Base-by-base conservation (phyloP, 1,140 invertebrate species). In the Drosophila cardini region DNA sequence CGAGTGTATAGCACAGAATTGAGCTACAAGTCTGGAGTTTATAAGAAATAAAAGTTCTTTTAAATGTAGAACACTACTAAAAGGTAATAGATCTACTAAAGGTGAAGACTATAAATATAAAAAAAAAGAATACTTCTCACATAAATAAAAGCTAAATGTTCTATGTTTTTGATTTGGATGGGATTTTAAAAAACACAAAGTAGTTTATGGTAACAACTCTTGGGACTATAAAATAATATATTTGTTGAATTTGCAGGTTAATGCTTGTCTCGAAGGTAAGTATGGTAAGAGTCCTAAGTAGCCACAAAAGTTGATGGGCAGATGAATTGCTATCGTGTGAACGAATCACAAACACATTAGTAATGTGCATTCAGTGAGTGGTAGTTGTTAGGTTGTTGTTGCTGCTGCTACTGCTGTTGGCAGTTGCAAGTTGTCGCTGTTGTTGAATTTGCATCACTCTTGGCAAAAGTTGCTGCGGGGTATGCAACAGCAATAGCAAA, bases 341-440 rank as follows among this genome's bases (percentile, higher is more conserved):
- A 30, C 26, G 67, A 58, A 70, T 62, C 48, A 58, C 62, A 72
- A 58, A 72, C 53, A 72, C 69, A 72, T 72, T 67, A 72, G 69
- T 62, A 72, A 68, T 57, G 64, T 58, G 63, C 63, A 58, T 55
- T 48, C 58, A 30, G 53, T 53, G 67, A 70, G 67, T 70, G 56
- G 38, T 57, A 69, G 56, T 61, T 34, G 26, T 26, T 53, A 26
- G 21, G 32, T 10, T 53, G 50, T 26, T 62, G 45, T 11, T 18
- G 26, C 13, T 36, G 32, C 1, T 16, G 50, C 2, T 11, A 30
- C 10, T 53, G 50, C 8, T 16, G 50, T 40, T 61, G 43, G 43
- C 53, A 56, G 53, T 56, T 40, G 58, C n/a, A 30, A 32, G 50
- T 21, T 67, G 70, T 8, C 58, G 70, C 38, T 48, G 63, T 52